A percentile compares a stretch with the other conserved stretches of the same genome.
phyloP scores from a whole-genome alignment of 2,113 vertebrate species.

The Pseudorasbora parva region DNA sequence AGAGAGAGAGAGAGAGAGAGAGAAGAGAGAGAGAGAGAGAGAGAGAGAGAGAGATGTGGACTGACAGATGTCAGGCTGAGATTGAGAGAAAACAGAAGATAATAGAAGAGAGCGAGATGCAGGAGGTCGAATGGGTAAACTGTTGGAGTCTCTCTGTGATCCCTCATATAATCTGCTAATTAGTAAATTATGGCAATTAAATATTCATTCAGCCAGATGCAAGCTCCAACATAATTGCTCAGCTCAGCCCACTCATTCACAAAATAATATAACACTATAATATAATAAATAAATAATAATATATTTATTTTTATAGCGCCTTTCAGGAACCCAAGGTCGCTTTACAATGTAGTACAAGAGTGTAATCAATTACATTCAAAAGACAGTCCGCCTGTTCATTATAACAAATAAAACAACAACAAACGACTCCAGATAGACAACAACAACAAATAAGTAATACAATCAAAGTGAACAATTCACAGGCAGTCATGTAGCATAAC shows the following conservation, averaged over 20 bases:
- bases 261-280: constrained; percentile 1
- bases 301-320: too few relatives aligned
- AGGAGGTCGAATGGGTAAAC: constrained; percentile 43
- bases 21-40: constrained; percentile 23
- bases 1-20: constrained; percentile 32
- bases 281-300: too few relatives aligned
- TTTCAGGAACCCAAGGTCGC: too few relatives aligned
- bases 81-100: constrained; percentile 25
- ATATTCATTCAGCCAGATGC: constrained; percentile 68
- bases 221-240: constrained; percentile 28
- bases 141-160: constrained; percentile 59
- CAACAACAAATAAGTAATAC: too few relatives aligned
- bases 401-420: too few relatives aligned
- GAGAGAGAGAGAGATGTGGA: constrained; percentile 15
- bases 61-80: not conserved
- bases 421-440: too few relatives aligned
- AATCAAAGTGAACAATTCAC: too few relatives aligned
- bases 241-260: constrained; percentile 5
- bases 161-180: constrained; percentile 63
- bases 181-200: constrained; percentile 70
- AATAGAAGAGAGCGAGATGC: constrained; percentile 44
- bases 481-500: too few relatives aligned
- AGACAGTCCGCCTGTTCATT: too few relatives aligned
- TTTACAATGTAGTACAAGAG: too few relatives aligned
- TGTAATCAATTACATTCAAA: too few relatives aligned